These are phyloP conservation scores for Synanthedon tipuliformis DNA, from an alignment of 2,888 invertebrate genomes.

Conservation along the genomic window DNA sequence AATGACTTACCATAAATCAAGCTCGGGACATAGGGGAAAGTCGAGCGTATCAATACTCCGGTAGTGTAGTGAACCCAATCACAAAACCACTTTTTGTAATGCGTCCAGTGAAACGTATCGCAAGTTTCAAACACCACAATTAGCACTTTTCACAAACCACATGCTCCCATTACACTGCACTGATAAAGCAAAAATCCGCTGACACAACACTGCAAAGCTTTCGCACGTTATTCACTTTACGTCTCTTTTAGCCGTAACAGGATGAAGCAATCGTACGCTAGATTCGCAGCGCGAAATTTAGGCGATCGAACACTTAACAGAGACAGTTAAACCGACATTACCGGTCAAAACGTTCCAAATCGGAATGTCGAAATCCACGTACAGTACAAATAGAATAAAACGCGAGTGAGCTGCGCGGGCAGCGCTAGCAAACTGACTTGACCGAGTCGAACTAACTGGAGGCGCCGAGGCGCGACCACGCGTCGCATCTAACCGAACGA, in stretches of 20 bases:
- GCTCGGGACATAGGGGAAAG: constrained; percentile 41
- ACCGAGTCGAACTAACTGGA: constrained; percentile 6
- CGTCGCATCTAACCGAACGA: constrained; percentile 42
- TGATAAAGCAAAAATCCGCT: constrained; percentile 41
- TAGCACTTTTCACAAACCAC: constrained; percentile 59
- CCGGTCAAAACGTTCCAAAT: constrained; percentile 61
- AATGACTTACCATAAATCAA: constrained; percentile 56
- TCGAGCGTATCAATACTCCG: constrained; percentile 46
- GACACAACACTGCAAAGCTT: constrained; percentile 46
- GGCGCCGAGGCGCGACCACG: constrained; percentile 35
- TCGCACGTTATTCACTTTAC: constrained; percentile 56
- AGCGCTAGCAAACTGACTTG: constrained; percentile 65
- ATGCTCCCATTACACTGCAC: constrained; percentile 54
- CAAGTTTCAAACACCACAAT: constrained; percentile 38
- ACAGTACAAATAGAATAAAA: constrained; percentile 16
- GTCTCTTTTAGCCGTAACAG: constrained; percentile 51
- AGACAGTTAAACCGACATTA: constrained; percentile 56
- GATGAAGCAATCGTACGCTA: constrained; percentile 53
- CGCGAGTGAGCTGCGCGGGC: constrained; percentile 62
- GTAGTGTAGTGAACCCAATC: constrained; percentile 50
- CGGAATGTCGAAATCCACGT: constrained; percentile 29
- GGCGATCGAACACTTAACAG: constrained; percentile 46
- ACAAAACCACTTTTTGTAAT: constrained; percentile 52
- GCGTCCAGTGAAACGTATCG: constrained; percentile 51
- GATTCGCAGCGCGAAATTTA: constrained; percentile 57